These are phyloP conservation scores for Momotus momota DNA, from an alignment of 2,797 vertebrate species.

Conservation along the genomic window DNA sequence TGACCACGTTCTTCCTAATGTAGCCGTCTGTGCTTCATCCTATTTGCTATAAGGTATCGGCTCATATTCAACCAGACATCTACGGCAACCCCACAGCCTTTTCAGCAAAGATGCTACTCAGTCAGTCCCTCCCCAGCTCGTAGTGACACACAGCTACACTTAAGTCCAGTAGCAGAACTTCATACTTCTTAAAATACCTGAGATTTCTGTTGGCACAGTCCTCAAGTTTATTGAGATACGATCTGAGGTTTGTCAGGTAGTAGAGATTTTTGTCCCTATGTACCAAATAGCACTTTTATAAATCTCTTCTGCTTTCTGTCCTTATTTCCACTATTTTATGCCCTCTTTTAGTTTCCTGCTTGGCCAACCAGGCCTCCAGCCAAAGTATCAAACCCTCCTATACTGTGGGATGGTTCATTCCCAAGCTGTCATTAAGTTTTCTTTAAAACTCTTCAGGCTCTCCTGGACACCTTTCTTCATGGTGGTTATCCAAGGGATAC, in stretches of 20 bases:
- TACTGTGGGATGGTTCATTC: neutral
- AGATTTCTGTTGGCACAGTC: neutral
- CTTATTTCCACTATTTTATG: neutral
- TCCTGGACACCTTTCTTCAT: neutral
- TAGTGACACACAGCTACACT: neutral
- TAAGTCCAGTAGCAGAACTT: neutral
- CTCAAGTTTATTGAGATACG: neutral
- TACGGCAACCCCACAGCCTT: neutral
- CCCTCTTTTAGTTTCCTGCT: neutral
- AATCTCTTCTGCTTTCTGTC: neutral
- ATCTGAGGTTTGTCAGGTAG: neutral
- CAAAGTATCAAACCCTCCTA: neutral
- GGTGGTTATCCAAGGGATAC: neutral
- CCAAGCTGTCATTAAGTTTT: neutral
- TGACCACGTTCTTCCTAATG: neutral
- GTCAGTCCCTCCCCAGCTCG: neutral
- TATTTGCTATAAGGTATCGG: neutral
- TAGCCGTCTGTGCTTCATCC: neutral
- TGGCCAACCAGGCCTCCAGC: neutral
- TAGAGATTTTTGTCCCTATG: neutral
- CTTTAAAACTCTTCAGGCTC: neutral
- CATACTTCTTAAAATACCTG: neutral
- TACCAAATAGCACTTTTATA: neutral
- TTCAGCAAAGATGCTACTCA: neutral
- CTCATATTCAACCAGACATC: neutral